Evolutionary conservation across 2,888 invertebrate species (phyloP).

Genomic region (Aradus depressus): DNA sequence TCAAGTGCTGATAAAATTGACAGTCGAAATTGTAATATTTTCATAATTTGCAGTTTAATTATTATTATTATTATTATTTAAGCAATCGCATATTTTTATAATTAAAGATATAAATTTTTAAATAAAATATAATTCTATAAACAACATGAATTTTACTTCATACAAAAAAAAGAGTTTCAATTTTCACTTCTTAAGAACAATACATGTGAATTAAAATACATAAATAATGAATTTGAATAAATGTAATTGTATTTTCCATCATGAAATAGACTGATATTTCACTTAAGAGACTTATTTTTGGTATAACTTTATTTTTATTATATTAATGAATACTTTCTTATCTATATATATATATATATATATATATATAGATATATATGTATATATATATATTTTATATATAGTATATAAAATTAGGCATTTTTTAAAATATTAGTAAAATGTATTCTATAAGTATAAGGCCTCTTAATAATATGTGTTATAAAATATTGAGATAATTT

Average conservation of each 20-base stretch:
- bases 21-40: too few species aligned
- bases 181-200: neutral
- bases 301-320: neutral
- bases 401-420: slow-evolving; percentile 16
- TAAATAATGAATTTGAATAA: neutral
- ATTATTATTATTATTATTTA: too few species aligned
- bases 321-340: neutral
- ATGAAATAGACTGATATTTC: neutral
- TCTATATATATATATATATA: slow-evolving; percentile 4
- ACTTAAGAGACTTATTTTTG: neutral
- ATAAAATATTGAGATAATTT: neutral
- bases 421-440: slow-evolving; percentile 11
- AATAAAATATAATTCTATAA: too few species aligned
- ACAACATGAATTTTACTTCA: too few species aligned
- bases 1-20: too few species aligned
- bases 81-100: too few species aligned
- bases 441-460: slow-evolving; percentile 19
- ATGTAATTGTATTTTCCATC: neutral
- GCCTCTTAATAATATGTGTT: slow-evolving; percentile 20
- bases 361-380: neutral
- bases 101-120: too few species aligned
- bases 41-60: too few species aligned
- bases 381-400: slow-evolving; percentile 4
- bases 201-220: neutral
- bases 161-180: neutral